These are phyloP conservation scores for Climacteris rufus DNA, from an alignment of 2,113 vertebrate species.

Conservation along the genomic window DNA sequence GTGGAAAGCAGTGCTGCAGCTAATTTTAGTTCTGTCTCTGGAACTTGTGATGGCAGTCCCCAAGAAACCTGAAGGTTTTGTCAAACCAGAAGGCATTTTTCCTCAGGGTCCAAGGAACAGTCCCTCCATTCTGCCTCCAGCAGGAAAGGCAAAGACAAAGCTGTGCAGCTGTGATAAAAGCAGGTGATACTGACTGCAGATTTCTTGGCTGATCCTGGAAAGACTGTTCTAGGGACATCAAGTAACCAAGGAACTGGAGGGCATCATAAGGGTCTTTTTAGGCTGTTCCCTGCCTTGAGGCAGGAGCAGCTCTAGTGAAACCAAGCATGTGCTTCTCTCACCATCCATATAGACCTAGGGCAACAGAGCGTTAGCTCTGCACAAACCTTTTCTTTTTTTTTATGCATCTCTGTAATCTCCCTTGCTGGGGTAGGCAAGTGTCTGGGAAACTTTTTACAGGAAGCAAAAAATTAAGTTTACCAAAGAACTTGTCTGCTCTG, in stretches of 20 bases:
- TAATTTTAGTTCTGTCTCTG: neutral
- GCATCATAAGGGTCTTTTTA: neutral
- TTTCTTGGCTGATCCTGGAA: neutral
- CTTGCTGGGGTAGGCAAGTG: neutral
- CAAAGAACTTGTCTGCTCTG: neutral
- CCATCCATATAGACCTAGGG: neutral
- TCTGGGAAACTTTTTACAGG: neutral
- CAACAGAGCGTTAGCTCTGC: neutral
- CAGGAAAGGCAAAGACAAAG: neutral
- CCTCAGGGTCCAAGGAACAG: rapidly evolving
- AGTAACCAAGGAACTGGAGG: neutral
- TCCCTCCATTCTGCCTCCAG: neutral
- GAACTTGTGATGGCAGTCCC: neutral
- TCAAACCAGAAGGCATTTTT: neutral
- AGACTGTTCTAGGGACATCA: neutral
- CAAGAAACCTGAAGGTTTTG: neutral
- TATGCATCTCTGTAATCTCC: neutral
- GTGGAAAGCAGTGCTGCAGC: neutral
- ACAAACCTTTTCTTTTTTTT: neutral
- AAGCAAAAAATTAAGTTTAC: neutral
- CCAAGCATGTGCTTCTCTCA: neutral
- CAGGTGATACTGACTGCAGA: neutral
- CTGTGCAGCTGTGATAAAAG: neutral
- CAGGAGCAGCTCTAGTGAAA: neutral
- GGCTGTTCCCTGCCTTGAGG: neutral